These are phyloP conservation scores for Cichlasoma orientale DNA, from an alignment of 2,797 vertebrate genomes.

Conservation along the genomic window DNA sequence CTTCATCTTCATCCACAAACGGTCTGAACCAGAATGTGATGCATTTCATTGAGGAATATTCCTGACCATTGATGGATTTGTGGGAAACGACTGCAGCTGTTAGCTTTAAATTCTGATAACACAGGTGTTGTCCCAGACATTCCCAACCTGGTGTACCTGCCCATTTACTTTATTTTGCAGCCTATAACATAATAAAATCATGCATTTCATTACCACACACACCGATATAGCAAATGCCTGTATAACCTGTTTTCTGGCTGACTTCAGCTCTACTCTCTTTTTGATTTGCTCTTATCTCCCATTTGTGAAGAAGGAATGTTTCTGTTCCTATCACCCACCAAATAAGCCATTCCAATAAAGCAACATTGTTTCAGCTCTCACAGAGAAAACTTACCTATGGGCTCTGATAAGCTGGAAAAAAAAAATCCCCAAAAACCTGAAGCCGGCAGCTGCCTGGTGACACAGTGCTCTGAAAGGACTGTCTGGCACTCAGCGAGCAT, in stretches of 20 bases:
- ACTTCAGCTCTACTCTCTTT: slow-evolving; percentile 25
- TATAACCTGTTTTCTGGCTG: slow-evolving; percentile 9
- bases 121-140: slow-evolving; percentile 10
- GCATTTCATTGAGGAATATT: slow-evolving; percentile 24
- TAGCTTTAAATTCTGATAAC: slow-evolving; percentile 34
- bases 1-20: slow-evolving; percentile 15
- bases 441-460: slow-evolving; percentile 43
- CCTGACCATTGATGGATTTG: slow-evolving; percentile 13
- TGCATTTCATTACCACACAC: slow-evolving; percentile 5
- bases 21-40: slow-evolving; percentile 19
- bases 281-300: slow-evolving; percentile 44
- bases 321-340: slow-evolving; percentile 49
- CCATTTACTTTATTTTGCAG: slow-evolving; percentile 18
- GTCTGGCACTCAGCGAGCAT: slow-evolving; percentile 47
- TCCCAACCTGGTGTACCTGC: slow-evolving; percentile 22
- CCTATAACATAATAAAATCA: slow-evolving; percentile 4
- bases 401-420: slow-evolving; percentile 28
- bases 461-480: slow-evolving; percentile 35
- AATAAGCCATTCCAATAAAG: slow-evolving; percentile 49
- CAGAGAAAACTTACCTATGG: slow-evolving; percentile 35
- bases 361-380: slow-evolving; percentile 38
- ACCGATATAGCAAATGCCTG: neutral
- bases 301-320: slow-evolving; percentile 46
- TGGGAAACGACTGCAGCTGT: slow-evolving; percentile 31
- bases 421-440: slow-evolving; percentile 28